phyloP scores from a whole-genome alignment of 1,140 invertebrate species.

The Daktulosphaira vitifoliae region DNA sequence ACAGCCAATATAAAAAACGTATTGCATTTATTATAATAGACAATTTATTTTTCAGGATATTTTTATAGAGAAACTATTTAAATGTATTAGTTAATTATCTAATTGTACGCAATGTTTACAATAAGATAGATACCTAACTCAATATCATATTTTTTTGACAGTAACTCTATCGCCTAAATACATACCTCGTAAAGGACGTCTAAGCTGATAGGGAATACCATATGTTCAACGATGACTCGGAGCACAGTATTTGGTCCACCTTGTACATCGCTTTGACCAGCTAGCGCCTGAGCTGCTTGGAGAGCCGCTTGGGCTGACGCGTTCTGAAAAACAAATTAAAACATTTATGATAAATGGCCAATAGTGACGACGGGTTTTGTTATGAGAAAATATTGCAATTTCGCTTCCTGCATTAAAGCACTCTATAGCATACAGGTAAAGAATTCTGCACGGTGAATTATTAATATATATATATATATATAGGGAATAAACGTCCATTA shows the following conservation, averaged over 20 bases:
- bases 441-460: neutral
- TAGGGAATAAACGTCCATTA: neutral
- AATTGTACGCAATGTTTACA: too few species aligned
- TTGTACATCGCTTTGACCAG: conserved; percentile 59
- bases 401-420: neutral
- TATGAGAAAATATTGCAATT: neutral
- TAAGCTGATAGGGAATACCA: conserved; percentile 95
- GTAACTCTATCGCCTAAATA: too few species aligned
- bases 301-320: conserved; percentile 67
- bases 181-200: conserved; percentile 86
- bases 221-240: conserved; percentile 94
- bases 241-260: conserved; percentile 93
- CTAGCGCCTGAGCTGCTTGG: conserved; percentile 69
- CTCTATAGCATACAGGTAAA: too few species aligned
- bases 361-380: neutral
- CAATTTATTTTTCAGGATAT: too few species aligned
- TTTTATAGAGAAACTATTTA: too few species aligned
- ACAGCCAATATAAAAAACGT: too few species aligned
- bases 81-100: too few species aligned
- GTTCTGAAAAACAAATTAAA: conserved; percentile 49
- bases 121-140: too few species aligned
- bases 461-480: conserved; percentile 6
- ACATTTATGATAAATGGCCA: conserved; percentile 1
- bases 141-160: too few species aligned
- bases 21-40: too few species aligned